A percentile compares a stretch with the other conserved stretches of the same genome.
Evolutionary conservation across 2,888 invertebrate genomes (phyloP).

Genomic region (Drosophila lutescens): DNA sequence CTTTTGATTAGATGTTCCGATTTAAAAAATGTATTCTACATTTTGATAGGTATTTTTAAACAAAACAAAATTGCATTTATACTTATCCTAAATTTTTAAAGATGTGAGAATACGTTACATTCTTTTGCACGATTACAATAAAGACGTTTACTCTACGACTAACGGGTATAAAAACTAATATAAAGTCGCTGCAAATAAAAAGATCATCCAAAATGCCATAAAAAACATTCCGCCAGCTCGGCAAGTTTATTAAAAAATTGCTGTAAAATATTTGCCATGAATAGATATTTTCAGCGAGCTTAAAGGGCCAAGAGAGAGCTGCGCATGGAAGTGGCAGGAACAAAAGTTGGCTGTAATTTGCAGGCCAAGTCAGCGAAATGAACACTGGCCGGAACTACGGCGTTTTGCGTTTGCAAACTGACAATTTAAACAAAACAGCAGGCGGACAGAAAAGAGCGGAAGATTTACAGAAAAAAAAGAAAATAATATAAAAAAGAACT

Average conservation of each 20-base stretch:
- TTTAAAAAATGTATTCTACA: too few relatives aligned
- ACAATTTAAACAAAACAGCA: slow-evolving; percentile 47
- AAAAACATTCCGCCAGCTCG: slow-evolving; percentile 2
- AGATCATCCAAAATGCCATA: slow-evolving; percentile 1
- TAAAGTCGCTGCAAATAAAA: slow-evolving; percentile 5
- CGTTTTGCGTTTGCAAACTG: slow-evolving; percentile 62
- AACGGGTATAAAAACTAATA: too few relatives aligned
- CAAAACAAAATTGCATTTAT: too few relatives aligned
- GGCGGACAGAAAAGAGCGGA: slow-evolving; percentile 1
- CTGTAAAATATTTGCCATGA: slow-evolving; percentile 41
- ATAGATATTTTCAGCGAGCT: slow-evolving; percentile 21
- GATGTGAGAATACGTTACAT: too few relatives aligned
- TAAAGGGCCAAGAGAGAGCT: slow-evolving; percentile 22
- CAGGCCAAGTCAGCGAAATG: slow-evolving; percentile 67
- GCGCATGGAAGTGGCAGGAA: slow-evolving; percentile 18
- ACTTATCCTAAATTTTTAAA: too few relatives aligned
- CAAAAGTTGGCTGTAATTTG: slow-evolving; percentile 69
- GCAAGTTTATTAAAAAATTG: slow-evolving; percentile 19
- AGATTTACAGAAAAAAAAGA: not conserved
- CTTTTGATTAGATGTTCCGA: too few relatives aligned
- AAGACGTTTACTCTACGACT: too few relatives aligned
- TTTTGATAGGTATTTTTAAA: too few relatives aligned
- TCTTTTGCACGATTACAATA: too few relatives aligned
- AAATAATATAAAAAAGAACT: slow-evolving; percentile 19
- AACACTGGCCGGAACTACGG: slow-evolving; percentile 72